Conservation (phyloP, 2,888 invertebrate species). For the Oligia latruncula region DNA sequence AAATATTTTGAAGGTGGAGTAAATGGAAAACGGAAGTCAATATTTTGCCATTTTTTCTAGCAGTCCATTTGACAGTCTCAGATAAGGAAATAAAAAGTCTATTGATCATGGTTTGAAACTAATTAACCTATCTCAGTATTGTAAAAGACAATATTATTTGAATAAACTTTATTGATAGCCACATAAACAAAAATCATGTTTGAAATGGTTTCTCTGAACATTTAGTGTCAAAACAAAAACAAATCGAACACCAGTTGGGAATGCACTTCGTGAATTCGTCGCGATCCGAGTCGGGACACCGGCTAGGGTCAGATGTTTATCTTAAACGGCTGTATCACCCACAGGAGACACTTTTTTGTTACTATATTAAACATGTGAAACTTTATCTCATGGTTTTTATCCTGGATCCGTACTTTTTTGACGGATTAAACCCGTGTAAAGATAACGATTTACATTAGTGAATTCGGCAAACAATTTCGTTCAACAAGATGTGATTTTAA, state of each 20-base stretch:
- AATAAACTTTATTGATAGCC: constrained; percentile 58
- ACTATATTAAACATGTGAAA: constrained; percentile 85
- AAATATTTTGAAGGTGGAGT: neutral
- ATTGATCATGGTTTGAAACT: neutral
- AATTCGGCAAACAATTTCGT: constrained; percentile 29
- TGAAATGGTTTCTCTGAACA: constrained; percentile 63
- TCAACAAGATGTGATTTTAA: constrained; percentile 37
- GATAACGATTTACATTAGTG: constrained; percentile 42
- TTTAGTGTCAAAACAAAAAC: constrained; percentile 80
- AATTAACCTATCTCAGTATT: constrained; percentile 30
- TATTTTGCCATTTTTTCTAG: neutral
- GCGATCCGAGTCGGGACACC: constrained; percentile 84
- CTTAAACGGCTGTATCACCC: constrained; percentile 90
- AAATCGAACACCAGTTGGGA: constrained; percentile 76
- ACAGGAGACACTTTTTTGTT: constrained; percentile 89
- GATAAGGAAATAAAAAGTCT: neutral
- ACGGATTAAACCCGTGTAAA: constrained; percentile 48
- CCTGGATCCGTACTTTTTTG: constrained; percentile 69
- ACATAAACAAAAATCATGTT: constrained; percentile 58
- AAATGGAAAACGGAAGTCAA: neutral
- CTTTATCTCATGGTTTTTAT: constrained; percentile 78
- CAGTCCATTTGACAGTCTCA: neutral
- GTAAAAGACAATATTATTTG: neutral
- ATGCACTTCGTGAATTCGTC: constrained; percentile 87
- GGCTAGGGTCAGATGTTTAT: constrained; percentile 88